A percentile compares a stretch with the other conserved stretches of the same genome.
These are phyloP conservation scores for Scelioninae gen. 1 DNA, from an alignment of 2,888 invertebrate genomes.

Conservation along the genomic window DNA sequence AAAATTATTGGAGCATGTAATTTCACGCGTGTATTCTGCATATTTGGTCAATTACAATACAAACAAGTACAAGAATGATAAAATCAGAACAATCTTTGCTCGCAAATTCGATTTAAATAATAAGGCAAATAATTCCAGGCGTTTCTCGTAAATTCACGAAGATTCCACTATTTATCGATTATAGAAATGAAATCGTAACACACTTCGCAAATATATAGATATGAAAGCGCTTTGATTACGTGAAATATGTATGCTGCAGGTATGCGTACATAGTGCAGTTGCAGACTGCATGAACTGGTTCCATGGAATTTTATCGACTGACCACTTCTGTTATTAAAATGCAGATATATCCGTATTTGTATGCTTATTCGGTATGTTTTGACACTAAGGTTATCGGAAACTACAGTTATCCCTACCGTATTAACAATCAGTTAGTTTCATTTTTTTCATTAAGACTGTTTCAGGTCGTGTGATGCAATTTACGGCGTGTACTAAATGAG, in stretches of 20 bases:
- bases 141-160: conserved; percentile 16
- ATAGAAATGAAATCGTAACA: conserved; percentile 46
- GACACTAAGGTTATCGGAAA: conserved; percentile 43
- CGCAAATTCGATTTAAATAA: conserved; percentile 5
- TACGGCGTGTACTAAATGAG: not conserved
- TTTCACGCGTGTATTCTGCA: no score
- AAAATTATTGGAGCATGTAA: no score
- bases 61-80: no score
- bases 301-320: conserved; percentile 34
- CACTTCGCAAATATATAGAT: conserved; percentile 25
- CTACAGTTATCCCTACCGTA: conserved; percentile 38
- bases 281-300: conserved; percentile 49
- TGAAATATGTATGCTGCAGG: conserved; percentile 34
- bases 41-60: no score
- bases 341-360: conserved; percentile 20
- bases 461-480: conserved; percentile 1
- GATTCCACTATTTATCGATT: conserved; percentile 35
- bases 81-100: not conserved
- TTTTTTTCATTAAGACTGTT: conserved; percentile 14
- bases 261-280: conserved; percentile 19
- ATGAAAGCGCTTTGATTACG: conserved; percentile 53
- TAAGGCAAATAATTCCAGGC: not conserved
- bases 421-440: conserved; percentile 14
- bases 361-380: conserved; percentile 29
- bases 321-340: conserved; percentile 27